Evolutionary conservation across 1,140 invertebrate genomes (phyloP).

Genomic region (Adoxophyes honmai): DNA sequence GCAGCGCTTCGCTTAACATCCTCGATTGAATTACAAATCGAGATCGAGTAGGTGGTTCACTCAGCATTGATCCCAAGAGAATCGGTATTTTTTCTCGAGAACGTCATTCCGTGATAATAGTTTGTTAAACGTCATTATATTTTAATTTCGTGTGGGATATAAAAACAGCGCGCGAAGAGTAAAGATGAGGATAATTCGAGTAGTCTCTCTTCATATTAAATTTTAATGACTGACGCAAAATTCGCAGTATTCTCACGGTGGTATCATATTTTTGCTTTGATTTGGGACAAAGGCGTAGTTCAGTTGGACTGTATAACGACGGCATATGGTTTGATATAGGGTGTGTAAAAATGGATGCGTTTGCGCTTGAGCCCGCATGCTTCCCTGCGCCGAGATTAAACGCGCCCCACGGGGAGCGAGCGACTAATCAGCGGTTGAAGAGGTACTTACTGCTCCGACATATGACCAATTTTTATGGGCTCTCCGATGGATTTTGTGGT

Average conservation of each 20-base stretch:
- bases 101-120: slow-evolving; percentile 23
- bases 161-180: neutral
- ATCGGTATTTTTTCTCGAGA: slow-evolving; percentile 20
- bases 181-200: too few relatives aligned
- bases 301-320: slow-evolving; percentile 17
- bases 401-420: slow-evolving; percentile 33
- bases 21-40: neutral
- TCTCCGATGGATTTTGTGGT: neutral
- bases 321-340: slow-evolving; percentile 16
- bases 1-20: too few relatives aligned
- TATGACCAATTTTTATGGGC: slow-evolving; percentile 41
- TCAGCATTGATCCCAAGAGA: slow-evolving; percentile 29
- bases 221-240: neutral
- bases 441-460: slow-evolving; percentile 25
- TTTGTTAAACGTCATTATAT: slow-evolving; percentile 14
- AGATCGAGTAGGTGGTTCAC: slow-evolving; percentile 22
- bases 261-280: slow-evolving; percentile 54
- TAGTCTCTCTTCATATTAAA: too few relatives aligned
- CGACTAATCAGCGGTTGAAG: slow-evolving; percentile 35
- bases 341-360: slow-evolving; percentile 36
- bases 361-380: slow-evolving; percentile 50
- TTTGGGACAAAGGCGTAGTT: slow-evolving; percentile 42
- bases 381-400: slow-evolving; percentile 42
- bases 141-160: slow-evolving; percentile 1
- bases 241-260: slow-evolving; percentile 54